Evolutionary conservation across 30 jellyfish, hydroid and myxozoan genomes (phyloP), one percentile per base, ranked within the genome.

Genomic region (Cassiopea xamachana): DNA sequence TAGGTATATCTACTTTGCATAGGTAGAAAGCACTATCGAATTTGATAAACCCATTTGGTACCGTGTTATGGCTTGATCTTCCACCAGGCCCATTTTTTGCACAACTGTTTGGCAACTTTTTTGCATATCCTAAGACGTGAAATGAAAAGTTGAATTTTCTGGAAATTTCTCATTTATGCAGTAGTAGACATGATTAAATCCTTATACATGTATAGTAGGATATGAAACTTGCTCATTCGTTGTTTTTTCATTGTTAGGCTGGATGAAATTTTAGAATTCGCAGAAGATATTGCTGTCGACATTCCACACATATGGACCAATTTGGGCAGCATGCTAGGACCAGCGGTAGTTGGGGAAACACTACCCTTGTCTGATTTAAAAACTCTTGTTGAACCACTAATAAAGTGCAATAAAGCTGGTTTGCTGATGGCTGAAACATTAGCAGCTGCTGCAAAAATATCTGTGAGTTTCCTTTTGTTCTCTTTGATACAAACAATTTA

Each of bases 391-490:
- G 98, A 95, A 73, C 97, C 98, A 14, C 87, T 90, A 18, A 93
- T 89, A 44, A 71, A 77, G 59, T 67, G 87, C 75, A 87, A 82
- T 77, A 82, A 90, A 83, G 97, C 96, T 46, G 98, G 98, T 5
- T 51, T 84, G 79, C 88, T 87, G 10, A 91, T 95, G 98, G 98
- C 98, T 7, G 95, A 95, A 62, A 91, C 90, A 43, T 72, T 95
- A 15, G 85, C 98, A 13, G 97, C 91, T 2, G 97, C 92, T 48
- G 93, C 91, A 10, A 83, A 87, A 82, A 50, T 76, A 14, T 93
- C 98, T 39, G 98, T 93, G 70, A 72, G 90, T 82, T 45, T 17
- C 16, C 10, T 2, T 27, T 17, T 8, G 74, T 62, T 3, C 4
- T 27, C 73, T 8, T 62, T 13, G 19, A 62, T 62, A 8, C 19